A percentile compares a stretch with the other conserved stretches of the same genome.
phyloP scores from a whole-genome alignment of 2,797 vertebrate species.

The Pangasius sanitwongsei region DNA sequence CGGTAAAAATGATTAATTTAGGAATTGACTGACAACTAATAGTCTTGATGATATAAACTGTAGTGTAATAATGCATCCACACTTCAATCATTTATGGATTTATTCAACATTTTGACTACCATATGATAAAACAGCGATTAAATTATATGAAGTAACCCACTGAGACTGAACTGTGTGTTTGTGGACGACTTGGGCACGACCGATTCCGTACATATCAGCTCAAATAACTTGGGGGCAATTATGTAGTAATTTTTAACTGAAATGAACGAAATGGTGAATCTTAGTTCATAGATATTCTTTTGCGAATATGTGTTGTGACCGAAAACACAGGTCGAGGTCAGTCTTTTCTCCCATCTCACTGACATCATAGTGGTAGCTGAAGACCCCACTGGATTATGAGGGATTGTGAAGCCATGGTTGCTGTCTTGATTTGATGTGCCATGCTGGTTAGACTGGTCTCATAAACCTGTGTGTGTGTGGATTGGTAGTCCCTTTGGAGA shows the following conservation, averaged over 20 bases:
- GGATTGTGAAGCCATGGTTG: neutral
- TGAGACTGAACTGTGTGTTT: neutral
- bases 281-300: neutral
- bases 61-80: neutral
- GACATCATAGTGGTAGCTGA: neutral
- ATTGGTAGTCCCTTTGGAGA: neutral
- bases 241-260: neutral
- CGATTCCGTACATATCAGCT: neutral
- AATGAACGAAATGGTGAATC: too few species aligned
- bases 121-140: neutral
- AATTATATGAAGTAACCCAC: neutral
- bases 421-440: neutral
- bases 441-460: neutral
- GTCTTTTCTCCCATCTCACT: neutral
- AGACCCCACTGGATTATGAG: neutral
- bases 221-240: neutral
- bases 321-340: neutral
- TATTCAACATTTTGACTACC: neutral
- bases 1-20: neutral
- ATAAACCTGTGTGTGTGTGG: neutral
- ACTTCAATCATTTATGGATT: neutral
- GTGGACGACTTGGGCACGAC: neutral
- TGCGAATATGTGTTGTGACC: neutral
- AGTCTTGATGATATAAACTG: neutral
- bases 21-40: neutral